Evolutionary conservation across 2,888 invertebrate genomes (phyloP), one percentile per base, ranked within the genome.

Genomic region (Maniola hyperantus): DNA sequence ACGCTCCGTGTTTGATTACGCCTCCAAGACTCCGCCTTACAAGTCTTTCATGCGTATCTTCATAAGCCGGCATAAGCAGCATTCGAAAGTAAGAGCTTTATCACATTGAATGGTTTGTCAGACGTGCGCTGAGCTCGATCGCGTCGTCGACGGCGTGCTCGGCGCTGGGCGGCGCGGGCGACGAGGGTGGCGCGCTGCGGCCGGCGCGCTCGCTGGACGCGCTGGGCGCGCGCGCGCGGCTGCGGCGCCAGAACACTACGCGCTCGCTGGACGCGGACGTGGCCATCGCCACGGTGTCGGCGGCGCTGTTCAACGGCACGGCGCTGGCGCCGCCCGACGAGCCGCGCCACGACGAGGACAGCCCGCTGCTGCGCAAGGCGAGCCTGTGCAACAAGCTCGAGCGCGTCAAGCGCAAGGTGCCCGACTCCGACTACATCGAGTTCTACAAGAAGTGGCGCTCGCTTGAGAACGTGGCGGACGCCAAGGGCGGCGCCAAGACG

Each of bases 361-460:
- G 90, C 70, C 93, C 93, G 64, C 86, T 93, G 44, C 83, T 94
- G 36, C 87, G 89, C 74, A 89, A 92, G 73, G 81, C 82, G 75
- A 88, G 89, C 76, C 79, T 89, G 48, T 82, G 83, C 77, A 83
- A 84, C 78, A 86, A 88, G 69, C 79, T 83, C 71, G 89, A 88
- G 39, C 85, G 87, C 55, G 79, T 85, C 69, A 86, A 87, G 58
- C 82, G 85, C 70, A 89, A 89, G 77, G 85, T 84, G 48, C 83
- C 84, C 74, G 91, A 91, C 76, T 78, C 87, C 6, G 85, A 86
- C 73, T 91, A 91, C 78, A 90, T 92, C 59, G 87, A 93, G 79
- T 89, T 92, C 75, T 93, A 94, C 74, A 96, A 96, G 85, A 94
- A 96, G 79, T 97, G 97, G 95, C 95, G 95, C 76, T 97, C 97